These are phyloP conservation scores for Apogon hyalosoma DNA, from an alignment of 2,797 vertebrate species.

Conservation along the genomic window DNA sequence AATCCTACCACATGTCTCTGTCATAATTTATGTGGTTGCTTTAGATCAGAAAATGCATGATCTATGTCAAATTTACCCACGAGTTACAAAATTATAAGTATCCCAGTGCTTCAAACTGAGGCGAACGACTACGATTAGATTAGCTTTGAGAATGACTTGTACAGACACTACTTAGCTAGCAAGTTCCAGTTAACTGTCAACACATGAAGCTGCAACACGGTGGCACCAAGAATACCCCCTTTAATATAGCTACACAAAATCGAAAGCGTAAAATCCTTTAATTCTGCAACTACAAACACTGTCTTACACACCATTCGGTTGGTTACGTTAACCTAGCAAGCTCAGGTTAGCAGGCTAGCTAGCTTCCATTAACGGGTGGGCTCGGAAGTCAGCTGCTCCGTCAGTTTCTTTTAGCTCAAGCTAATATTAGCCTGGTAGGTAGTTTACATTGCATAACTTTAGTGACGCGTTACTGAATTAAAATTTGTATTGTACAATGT, in stretches of 20 bases:
- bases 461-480: not conserved
- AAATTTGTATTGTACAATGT: not conserved
- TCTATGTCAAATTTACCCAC: too few species aligned
- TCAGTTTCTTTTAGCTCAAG: conserved; percentile 38
- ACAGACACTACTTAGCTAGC: not conserved
- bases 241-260: not conserved
- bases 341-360: conserved; percentile 34
- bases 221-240: too few species aligned
- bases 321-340: conserved; percentile 23
- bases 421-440: conserved; percentile 16
- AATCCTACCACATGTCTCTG: too few species aligned
- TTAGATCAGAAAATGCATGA: too few species aligned
- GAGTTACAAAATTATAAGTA: not conserved
- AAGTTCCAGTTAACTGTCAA: not conserved
- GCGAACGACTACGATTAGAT: conserved; percentile 19
- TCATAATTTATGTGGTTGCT: too few species aligned
- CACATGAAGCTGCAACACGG: not conserved
- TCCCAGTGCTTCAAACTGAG: conserved; percentile 20
- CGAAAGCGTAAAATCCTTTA: not conserved
- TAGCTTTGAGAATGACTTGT: conserved; percentile 19
- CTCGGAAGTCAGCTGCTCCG: conserved; percentile 39
- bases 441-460: not conserved
- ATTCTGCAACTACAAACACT: not conserved
- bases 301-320: not conserved
- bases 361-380: conserved; percentile 35